These are phyloP conservation scores for Pygoscelis adeliae DNA, from an alignment of 2,113 vertebrate species.

Conservation along the genomic window DNA sequence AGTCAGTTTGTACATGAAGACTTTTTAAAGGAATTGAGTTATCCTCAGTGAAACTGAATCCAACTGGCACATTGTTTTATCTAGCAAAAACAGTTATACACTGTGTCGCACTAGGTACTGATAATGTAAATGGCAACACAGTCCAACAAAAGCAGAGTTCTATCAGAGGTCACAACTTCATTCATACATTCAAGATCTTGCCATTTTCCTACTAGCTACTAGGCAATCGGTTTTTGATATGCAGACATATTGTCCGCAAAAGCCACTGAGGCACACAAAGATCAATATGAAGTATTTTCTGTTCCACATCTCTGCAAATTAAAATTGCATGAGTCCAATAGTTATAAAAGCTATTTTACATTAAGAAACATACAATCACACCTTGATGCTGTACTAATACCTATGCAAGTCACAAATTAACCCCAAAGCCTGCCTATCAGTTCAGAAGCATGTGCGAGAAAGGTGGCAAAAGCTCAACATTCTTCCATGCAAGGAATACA, in stretches of 20 bases:
- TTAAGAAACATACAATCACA: not conserved
- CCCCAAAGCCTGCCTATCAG: not conserved
- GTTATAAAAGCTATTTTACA: not conserved
- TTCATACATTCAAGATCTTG: not conserved
- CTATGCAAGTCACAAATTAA: not conserved
- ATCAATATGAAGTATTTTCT: slow-evolving; percentile 27
- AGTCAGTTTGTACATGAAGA: not conserved
- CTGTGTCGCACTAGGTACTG: not conserved
- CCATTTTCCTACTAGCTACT: slow-evolving; percentile 4
- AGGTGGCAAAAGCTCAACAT: not conserved
- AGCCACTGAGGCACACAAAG: not conserved
- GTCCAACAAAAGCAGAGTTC: not conserved
- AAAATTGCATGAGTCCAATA: not conserved
- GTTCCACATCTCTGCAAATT: not conserved
- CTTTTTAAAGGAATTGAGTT: not conserved
- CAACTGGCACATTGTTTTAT: not conserved
- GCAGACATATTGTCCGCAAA: not conserved
- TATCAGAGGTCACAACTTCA: not conserved
- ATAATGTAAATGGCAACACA: not conserved
- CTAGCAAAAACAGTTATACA: not conserved
- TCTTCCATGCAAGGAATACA: not conserved
- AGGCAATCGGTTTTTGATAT: not conserved
- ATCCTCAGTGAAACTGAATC: not conserved
- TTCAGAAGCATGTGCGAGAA: not conserved
- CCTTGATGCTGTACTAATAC: not conserved